phyloP scores from a whole-genome alignment of 2,113 vertebrate species.

The Pituophis catenifer region DNA sequence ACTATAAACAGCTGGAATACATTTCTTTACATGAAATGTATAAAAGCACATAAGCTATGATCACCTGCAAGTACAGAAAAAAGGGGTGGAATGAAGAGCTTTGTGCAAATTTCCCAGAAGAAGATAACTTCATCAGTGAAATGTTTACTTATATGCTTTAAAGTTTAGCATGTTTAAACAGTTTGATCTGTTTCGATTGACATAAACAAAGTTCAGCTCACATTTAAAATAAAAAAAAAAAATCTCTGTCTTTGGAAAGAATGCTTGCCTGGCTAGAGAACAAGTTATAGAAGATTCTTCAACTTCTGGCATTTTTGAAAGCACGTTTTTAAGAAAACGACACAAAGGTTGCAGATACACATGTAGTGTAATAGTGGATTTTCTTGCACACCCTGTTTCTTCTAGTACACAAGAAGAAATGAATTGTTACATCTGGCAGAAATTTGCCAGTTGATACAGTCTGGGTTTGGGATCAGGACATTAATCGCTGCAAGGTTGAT shows the following conservation, averaged over 20 bases:
- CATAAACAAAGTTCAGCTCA: background rate
- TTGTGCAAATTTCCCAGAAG: background rate
- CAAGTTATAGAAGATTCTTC: constrained; percentile 44
- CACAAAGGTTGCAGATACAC: constrained; percentile 36
- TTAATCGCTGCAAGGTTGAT: constrained; percentile 50
- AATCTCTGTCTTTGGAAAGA: constrained; percentile 22
- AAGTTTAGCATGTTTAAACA: background rate
- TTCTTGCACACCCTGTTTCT: constrained; percentile 49
- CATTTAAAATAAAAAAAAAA: too few relatives aligned
- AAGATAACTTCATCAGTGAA: background rate
- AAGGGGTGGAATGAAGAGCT: background rate
- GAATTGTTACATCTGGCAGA: constrained; percentile 49
- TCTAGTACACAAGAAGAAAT: constrained; percentile 38
- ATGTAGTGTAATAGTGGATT: constrained; percentile 35
- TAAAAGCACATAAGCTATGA: background rate
- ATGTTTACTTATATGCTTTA: background rate
- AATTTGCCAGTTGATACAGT: constrained; percentile 46
- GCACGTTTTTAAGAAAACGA: constrained; percentile 58
- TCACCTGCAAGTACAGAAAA: background rate
- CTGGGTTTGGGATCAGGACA: constrained; percentile 39
- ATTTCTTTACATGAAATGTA: background rate
- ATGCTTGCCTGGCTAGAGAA: constrained; percentile 36
- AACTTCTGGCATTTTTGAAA: constrained; percentile 66
- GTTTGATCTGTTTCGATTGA: constrained; percentile 8
- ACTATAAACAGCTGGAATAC: background rate